Percentiles rank a stretch among this genome's conserved stretches.
phyloP scores from a whole-genome alignment of 2,113 vertebrate genomes.

The Megaceryle torquata region DNA sequence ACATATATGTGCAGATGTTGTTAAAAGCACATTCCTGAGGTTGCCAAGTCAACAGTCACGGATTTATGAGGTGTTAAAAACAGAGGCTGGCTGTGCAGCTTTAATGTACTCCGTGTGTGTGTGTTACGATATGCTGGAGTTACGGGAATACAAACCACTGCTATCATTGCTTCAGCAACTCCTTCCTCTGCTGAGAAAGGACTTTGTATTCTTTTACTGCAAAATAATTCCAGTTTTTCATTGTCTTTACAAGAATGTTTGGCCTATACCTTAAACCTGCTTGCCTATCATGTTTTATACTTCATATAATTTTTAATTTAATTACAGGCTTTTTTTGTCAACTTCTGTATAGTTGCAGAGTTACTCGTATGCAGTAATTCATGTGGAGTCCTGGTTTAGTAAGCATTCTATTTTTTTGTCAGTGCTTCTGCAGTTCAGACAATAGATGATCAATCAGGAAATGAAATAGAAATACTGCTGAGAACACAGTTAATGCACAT shows the following conservation, averaged over 20 bases:
- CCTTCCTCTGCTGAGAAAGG: neutral
- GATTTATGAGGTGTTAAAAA: neutral
- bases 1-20: accelerated
- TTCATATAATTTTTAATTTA: neutral
- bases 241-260: neutral
- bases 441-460: neutral
- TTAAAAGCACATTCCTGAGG: neutral
- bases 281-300: neutral
- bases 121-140: neutral
- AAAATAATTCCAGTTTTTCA: neutral
- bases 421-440: neutral
- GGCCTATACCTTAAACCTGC: neutral
- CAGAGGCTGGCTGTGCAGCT: neutral
- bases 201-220: neutral
- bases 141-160: neutral
- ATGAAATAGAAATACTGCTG: neutral
- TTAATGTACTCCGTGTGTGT: neutral
- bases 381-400: neutral
- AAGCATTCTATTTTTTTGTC: neutral
- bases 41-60: neutral
- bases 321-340: neutral
- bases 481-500: neutral
- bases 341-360: neutral
- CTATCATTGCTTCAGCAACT: neutral
- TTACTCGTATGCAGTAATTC: neutral